Evolutionary conservation across 2,888 invertebrate genomes (phyloP).

Genomic region (Drosophila suboccidentalis): DNA sequence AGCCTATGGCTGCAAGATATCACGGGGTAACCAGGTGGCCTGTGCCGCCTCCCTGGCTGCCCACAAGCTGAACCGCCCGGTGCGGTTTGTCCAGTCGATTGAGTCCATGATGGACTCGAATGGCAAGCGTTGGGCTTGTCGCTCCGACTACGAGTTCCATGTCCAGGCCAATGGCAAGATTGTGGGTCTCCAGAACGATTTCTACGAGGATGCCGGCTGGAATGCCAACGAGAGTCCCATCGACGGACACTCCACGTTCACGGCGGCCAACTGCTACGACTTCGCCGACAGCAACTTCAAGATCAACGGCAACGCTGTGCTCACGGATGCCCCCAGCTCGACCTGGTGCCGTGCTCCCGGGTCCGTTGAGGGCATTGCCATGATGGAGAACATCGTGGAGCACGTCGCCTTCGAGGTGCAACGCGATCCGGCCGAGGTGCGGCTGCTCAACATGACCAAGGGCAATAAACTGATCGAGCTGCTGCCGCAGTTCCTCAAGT

Average conservation of each 20-base stretch:
- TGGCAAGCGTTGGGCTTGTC: slow-evolving; percentile 89
- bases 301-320: slow-evolving; percentile 88
- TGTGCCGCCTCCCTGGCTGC: slow-evolving; percentile 91
- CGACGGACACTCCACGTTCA: slow-evolving; percentile 62
- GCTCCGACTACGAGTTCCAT: slow-evolving; percentile 89
- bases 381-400: slow-evolving; percentile 89
- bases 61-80: slow-evolving; percentile 87
- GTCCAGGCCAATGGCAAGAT: slow-evolving; percentile 89
- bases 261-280: slow-evolving; percentile 88
- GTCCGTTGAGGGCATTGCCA: slow-evolving; percentile 88
- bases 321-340: slow-evolving; percentile 90
- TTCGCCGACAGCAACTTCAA: slow-evolving; percentile 88
- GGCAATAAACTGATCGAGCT: slow-evolving; percentile 85
- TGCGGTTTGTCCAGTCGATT: slow-evolving; percentile 90
- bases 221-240: slow-evolving; percentile 87
- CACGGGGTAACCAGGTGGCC: slow-evolving; percentile 87
- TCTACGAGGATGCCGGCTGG: slow-evolving; percentile 88
- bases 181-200: slow-evolving; percentile 87
- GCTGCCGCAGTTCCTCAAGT: slow-evolving; percentile 86
- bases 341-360: slow-evolving; percentile 90
- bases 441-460: slow-evolving; percentile 86
- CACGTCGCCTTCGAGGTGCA: slow-evolving; percentile 87
- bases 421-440: slow-evolving; percentile 88
- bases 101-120: slow-evolving; percentile 90
- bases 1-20: slow-evolving; percentile 92